Percentiles rank a stretch among this genome's conserved stretches.
phyloP scores from a whole-genome alignment of 92 coral and sea anemone genomes.

The Siderastrea radians region DNA sequence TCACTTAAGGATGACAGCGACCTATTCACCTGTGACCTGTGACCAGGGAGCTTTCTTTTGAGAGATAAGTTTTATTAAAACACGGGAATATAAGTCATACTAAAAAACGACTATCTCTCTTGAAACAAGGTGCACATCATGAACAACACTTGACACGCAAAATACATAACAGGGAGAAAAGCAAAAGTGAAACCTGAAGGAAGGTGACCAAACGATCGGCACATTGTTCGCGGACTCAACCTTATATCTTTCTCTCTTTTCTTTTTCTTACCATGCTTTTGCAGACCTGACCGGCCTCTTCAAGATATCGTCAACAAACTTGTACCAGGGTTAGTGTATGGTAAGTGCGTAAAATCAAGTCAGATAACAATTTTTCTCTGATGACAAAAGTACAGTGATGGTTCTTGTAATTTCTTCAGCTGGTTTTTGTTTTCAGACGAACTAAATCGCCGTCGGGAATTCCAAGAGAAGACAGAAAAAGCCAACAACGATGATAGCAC shows the following conservation, averaged over 20 bases:
- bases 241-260: background rate
- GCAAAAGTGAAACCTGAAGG: no score
- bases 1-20: no score
- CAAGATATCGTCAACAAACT: constrained; percentile 86
- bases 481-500: background rate
- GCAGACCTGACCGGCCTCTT: constrained; percentile 85
- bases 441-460: constrained; percentile 30
- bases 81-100: no score
- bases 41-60: no score
- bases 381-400: background rate
- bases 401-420: background rate
- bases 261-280: background rate
- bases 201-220: no score
- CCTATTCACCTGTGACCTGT: no score
- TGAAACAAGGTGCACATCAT: no score
- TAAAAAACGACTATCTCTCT: no score
- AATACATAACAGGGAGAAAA: no score
- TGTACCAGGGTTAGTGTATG: constrained; percentile 80
- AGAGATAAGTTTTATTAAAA: no score
- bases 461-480: constrained; percentile 18
- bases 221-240: no score
- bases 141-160: no score
- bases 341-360: constrained; percentile 27
- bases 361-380: background rate
- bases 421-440: constrained; percentile 17